Conservation (phyloP, 2,113 vertebrate species). For the Labrus mixtus region DNA sequence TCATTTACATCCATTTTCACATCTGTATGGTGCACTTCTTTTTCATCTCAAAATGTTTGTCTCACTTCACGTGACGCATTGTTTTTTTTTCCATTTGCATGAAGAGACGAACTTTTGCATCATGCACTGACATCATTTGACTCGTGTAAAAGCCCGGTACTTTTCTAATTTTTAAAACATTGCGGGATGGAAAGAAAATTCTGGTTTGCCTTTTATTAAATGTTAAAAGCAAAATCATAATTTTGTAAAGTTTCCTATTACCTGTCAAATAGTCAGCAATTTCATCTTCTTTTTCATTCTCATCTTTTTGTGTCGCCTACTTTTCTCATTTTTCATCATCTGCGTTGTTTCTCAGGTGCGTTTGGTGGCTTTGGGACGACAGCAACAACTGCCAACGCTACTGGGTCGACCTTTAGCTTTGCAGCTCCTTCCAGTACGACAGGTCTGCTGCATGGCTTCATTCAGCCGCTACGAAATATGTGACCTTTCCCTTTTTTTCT, state of each 20-base stretch:
- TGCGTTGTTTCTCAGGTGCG: conserved; percentile 81
- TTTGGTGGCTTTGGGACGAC: conserved; percentile 95
- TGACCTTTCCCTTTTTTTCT: background rate
- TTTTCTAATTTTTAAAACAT: conserved; percentile 23
- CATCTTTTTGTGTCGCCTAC: background rate
- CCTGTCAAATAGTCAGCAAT: background rate
- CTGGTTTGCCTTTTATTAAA: background rate
- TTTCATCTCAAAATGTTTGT: conserved; percentile 33
- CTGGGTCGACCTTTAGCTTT: conserved; percentile 91
- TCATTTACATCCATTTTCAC: conserved; percentile 53
- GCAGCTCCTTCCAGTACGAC: conserved; percentile 89
- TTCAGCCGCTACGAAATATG: background rate
- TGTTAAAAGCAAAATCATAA: conserved; percentile 4
- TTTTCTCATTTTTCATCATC: conserved; percentile 18
- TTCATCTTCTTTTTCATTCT: conserved; percentile 13
- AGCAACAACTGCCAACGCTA: conserved; percentile 82
- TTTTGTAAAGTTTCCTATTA: background rate
- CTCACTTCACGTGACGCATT: conserved; percentile 12
- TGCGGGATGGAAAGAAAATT: background rate
- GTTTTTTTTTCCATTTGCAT: conserved; percentile 62
- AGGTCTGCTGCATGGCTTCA: conserved; percentile 68
- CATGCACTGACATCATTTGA: conserved; percentile 28
- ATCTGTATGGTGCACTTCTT: conserved; percentile 56
- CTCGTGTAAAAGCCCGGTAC: background rate
- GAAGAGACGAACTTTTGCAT: conserved; percentile 34